A percentile compares a stretch with the other conserved stretches of the same genome.
Evolutionary conservation across 2,797 vertebrate genomes (phyloP).

Genomic region (Hypotaenidia philippensis): DNA sequence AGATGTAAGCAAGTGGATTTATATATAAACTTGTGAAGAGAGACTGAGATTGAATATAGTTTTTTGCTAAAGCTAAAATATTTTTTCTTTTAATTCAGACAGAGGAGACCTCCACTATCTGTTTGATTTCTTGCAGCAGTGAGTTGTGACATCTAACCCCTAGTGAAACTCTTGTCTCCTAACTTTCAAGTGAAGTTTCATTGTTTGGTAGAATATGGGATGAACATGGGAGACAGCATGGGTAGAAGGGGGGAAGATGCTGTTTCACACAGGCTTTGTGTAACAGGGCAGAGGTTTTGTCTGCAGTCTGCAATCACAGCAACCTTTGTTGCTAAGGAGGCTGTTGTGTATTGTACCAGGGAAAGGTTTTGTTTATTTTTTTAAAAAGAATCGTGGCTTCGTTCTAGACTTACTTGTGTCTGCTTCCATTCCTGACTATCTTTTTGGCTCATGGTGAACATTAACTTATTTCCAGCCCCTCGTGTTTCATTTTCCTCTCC

Average conservation of each 20-base stretch:
- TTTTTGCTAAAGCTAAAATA: not conserved
- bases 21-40: not conserved
- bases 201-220: not conserved
- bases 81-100: not conserved
- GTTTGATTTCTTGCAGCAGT: not conserved
- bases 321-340: slow-evolving; percentile 63
- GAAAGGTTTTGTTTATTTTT: not conserved
- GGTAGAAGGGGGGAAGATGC: not conserved
- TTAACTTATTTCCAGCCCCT: not conserved
- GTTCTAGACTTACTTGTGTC: not conserved
- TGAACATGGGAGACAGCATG: not conserved
- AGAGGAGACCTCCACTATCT: not conserved
- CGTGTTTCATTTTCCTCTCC: not conserved
- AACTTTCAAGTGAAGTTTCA: not conserved
- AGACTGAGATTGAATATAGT: not conserved
- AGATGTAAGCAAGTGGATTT: not conserved
- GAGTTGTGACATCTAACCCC: not conserved
- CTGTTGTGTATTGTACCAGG: not conserved
- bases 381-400: not conserved
- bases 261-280: not conserved
- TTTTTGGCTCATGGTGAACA: not conserved
- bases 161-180: not conserved
- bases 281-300: slow-evolving; percentile 27
- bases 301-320: slow-evolving; percentile 6
- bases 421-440: not conserved